A percentile compares a stretch with the other conserved stretches of the same genome.
These are phyloP conservation scores for Hyles vespertilio DNA, from an alignment of 1,140 invertebrate species.

Conservation along the genomic window DNA sequence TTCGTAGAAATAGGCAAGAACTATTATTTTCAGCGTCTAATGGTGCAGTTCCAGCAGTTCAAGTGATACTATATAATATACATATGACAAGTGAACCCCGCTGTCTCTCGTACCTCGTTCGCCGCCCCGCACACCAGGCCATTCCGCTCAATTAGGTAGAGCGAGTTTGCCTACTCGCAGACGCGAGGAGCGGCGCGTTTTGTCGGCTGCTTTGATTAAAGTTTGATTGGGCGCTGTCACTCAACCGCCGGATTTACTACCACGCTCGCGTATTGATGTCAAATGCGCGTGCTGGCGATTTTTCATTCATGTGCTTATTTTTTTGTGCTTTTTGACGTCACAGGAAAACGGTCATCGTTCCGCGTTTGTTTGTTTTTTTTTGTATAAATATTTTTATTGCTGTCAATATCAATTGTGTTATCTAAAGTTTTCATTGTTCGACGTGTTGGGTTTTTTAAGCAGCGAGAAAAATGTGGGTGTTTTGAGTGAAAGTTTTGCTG, in stretches of 20 bases:
- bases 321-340: too few relatives aligned
- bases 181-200: conserved; percentile 14
- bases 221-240: conserved; percentile 48
- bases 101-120: not conserved
- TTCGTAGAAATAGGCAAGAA: too few relatives aligned
- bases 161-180: conserved; percentile 34
- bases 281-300: conserved; percentile 14
- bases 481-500: too few relatives aligned
- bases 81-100: too few relatives aligned
- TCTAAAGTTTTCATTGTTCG: not conserved
- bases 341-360: too few relatives aligned
- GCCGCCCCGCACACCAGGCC: conserved; percentile 16
- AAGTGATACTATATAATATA: too few relatives aligned
- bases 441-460: too few relatives aligned
- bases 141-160: conserved; percentile 58
- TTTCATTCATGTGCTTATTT: too few relatives aligned
- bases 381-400: not conserved
- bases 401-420: not conserved
- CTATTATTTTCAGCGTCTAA: too few relatives aligned
- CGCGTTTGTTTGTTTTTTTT: too few relatives aligned
- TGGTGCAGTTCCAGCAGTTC: too few relatives aligned
- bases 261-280: conserved; percentile 31
- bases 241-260: conserved; percentile 28
- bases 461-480: too few relatives aligned
- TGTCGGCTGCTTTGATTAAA: conserved; percentile 59